Conservation (phyloP, 2,888 invertebrate species). For the Melieria omissa region DNA sequence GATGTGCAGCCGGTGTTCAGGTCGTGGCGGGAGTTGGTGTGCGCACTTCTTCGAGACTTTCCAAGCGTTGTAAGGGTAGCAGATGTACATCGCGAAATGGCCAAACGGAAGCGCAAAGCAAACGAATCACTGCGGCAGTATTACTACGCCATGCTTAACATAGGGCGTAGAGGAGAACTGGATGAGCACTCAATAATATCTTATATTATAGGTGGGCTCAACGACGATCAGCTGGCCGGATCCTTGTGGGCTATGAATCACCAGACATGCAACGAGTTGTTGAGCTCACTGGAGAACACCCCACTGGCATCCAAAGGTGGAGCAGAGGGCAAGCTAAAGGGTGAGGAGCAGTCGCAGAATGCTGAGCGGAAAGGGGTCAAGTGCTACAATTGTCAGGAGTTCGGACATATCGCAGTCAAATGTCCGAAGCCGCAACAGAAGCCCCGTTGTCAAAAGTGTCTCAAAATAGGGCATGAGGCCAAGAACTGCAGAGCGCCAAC, state of each 20-base stretch:
- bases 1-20: constrained; percentile 18
- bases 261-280: constrained; percentile 30
- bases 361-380: constrained; percentile 21
- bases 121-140: constrained; percentile 32
- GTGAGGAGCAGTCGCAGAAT: background rate
- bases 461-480: constrained; percentile 35
- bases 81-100: constrained; percentile 17
- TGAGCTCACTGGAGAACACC: constrained; percentile 28
- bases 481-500: constrained; percentile 32
- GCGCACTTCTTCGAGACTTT: constrained; percentile 15
- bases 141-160: constrained; percentile 36
- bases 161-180: constrained; percentile 21
- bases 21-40: constrained; percentile 14
- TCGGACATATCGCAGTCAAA: constrained; percentile 35
- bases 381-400: constrained; percentile 39
- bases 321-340: background rate
- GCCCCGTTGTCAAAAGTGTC: constrained; percentile 26
- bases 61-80: constrained; percentile 17
- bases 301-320: background rate
- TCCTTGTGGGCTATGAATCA: constrained; percentile 12
- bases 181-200: constrained; percentile 26
- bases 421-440: constrained; percentile 36
- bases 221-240: constrained; percentile 8
- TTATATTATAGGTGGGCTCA: constrained; percentile 22
- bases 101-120: constrained; percentile 5